Percentiles rank a stretch among this genome's conserved stretches.
These are phyloP conservation scores for Xestia rhomboidea DNA, from an alignment of 2,888 invertebrate species.

Conservation along the genomic window DNA sequence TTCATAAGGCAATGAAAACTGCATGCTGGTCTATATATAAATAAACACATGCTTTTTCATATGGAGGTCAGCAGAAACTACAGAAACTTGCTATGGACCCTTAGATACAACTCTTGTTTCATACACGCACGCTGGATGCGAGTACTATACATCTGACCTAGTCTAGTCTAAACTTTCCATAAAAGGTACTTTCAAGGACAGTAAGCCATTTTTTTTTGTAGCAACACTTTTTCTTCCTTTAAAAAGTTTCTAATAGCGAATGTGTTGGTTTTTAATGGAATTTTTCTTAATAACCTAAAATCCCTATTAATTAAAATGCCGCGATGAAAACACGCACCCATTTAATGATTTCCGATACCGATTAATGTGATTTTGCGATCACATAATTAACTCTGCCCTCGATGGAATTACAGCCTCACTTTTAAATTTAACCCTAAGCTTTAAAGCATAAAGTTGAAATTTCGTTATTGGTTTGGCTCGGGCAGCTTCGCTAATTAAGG, in stretches of 20 bases:
- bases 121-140: not conserved
- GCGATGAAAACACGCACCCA: slow-evolving; percentile 42
- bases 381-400: slow-evolving; percentile 53
- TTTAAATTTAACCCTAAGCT: slow-evolving; percentile 20
- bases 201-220: not conserved
- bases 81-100: not conserved
- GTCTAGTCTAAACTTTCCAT: not conserved
- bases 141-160: not conserved
- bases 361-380: slow-evolving; percentile 61
- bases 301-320: slow-evolving; percentile 23
- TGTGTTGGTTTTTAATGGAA: not conserved
- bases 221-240: not conserved
- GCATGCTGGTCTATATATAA: too few relatives aligned
- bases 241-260: not conserved
- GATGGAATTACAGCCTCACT: slow-evolving; percentile 23
- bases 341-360: slow-evolving; percentile 53
- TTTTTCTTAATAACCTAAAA: slow-evolving; percentile 16
- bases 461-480: not conserved
- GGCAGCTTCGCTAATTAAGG: slow-evolving; percentile 72
- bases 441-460: slow-evolving; percentile 18
- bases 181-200: not conserved
- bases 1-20: not conserved
- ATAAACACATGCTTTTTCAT: too few relatives aligned
- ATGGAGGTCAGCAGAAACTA: not conserved
- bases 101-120: not conserved